A percentile compares a stretch with the other conserved stretches of the same genome.
These are phyloP conservation scores for Salvelinus namaycush DNA, from an alignment of 2,113 vertebrate genomes.

Conservation along the genomic window DNA sequence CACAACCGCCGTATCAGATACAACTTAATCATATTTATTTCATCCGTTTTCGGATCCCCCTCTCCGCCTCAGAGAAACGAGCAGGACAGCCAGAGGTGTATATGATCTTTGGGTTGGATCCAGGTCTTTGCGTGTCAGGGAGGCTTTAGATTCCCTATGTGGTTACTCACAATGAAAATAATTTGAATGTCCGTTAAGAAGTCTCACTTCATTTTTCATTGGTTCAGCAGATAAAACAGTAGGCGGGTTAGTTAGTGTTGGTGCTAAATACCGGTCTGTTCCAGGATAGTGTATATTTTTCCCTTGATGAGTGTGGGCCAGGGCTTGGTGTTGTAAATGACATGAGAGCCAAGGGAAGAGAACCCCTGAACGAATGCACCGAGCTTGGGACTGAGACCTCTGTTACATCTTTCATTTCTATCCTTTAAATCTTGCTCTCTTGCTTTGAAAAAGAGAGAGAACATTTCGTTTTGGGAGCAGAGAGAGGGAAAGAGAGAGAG, in stretches of 20 bases:
- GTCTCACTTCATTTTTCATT: conserved; percentile 17
- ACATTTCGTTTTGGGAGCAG: conserved; percentile 43
- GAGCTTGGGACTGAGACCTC: too few species aligned
- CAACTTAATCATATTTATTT: not conserved
- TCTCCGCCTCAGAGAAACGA: not conserved
- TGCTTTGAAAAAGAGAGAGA: conserved; percentile 28
- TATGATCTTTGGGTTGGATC: not conserved
- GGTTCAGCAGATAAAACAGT: conserved; percentile 28
- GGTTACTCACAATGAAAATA: conserved; percentile 23
- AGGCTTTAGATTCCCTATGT: not conserved
- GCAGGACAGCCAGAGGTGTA: not conserved
- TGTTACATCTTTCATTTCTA: too few species aligned
- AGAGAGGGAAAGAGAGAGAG: too few species aligned
- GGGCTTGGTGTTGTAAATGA: not conserved
- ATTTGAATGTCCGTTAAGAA: conserved; percentile 22
- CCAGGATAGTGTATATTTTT: conserved; percentile 5
- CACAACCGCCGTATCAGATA: not conserved
- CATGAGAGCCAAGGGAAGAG: too few species aligned
- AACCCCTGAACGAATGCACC: too few species aligned
- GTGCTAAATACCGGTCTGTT: conserved; percentile 20
- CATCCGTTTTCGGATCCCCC: not conserved
- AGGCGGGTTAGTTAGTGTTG: conserved; percentile 26
- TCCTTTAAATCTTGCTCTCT: too few species aligned
- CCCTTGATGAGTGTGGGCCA: conserved; percentile 11
- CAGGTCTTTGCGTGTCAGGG: not conserved